These are phyloP conservation scores for Mnemiopsis leidyi DNA, from an alignment of 37 sponge, comb jelly and placozoan genomes.

Conservation along the genomic window DNA sequence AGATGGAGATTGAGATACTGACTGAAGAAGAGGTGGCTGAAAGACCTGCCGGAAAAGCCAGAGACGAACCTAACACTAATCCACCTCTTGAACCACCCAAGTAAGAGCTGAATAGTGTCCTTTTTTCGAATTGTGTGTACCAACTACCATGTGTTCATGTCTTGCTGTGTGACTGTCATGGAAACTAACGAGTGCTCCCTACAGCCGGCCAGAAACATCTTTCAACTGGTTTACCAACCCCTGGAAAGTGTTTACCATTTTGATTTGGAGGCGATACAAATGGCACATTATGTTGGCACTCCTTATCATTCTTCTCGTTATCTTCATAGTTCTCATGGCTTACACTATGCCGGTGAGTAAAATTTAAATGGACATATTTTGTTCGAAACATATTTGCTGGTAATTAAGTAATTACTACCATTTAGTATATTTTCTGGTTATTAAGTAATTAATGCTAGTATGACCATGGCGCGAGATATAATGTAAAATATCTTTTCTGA, in stretches of 20 bases:
- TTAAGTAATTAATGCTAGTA: too few relatives aligned
- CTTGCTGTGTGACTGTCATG: too few relatives aligned
- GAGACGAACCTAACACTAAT: conserved; percentile 94
- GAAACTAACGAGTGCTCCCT: not conserved
- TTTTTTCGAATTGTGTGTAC: too few relatives aligned
- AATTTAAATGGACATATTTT: not conserved
- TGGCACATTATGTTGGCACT: conserved; percentile 86
- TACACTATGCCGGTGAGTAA: conserved; percentile 72
- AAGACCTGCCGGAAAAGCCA: conserved; percentile 85
- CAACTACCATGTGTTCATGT: too few relatives aligned
- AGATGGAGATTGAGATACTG: conserved; percentile 94
- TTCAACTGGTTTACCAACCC: conserved; percentile 98
- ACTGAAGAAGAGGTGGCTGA: conserved; percentile 82
- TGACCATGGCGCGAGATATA: too few relatives aligned
- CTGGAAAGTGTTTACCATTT: conserved; percentile 89
- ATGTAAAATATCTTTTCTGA: too few relatives aligned
- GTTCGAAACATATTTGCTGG: not conserved
- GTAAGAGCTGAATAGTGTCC: too few relatives aligned
- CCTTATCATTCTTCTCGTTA: conserved; percentile 73
- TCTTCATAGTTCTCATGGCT: conserved; percentile 80
- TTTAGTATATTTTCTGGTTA: too few relatives aligned
- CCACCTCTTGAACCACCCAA: conserved; percentile 90
- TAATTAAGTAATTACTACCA: too few relatives aligned
- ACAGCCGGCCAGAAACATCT: conserved; percentile 96
- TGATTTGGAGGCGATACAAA: conserved; percentile 94